Conservation (phyloP, 2,113 vertebrate species). For the Tylochromis polylepis region DNA sequence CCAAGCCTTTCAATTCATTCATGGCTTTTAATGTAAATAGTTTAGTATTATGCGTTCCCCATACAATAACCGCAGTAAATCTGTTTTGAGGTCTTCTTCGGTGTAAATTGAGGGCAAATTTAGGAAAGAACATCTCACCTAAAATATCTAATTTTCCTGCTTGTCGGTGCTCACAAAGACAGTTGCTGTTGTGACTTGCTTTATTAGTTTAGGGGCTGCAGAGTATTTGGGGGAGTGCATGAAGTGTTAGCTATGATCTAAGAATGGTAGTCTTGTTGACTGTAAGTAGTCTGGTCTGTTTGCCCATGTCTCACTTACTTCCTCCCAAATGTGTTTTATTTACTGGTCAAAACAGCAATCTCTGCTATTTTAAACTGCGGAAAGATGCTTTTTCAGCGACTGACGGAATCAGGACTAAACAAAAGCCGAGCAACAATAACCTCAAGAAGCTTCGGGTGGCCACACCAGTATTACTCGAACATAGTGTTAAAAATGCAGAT, state of each 20-base stretch:
- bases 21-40: slow-evolving; percentile 28
- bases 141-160: background rate
- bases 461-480: background rate
- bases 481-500: background rate
- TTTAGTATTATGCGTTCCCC: background rate
- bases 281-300: background rate
- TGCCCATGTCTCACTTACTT: background rate
- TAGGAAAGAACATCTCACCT: background rate
- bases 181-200: slow-evolving; percentile 8
- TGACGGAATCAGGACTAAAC: background rate
- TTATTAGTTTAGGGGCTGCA: slow-evolving; percentile 15
- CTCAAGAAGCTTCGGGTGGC: background rate
- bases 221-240: slow-evolving; percentile 13
- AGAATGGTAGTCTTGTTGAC: background rate
- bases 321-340: background rate
- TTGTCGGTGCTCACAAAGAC: slow-evolving; percentile 28
- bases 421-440: background rate
- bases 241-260: background rate
- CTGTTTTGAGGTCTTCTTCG: slow-evolving; percentile 5
- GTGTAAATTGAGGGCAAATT: background rate
- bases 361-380: background rate
- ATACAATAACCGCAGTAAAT: slow-evolving; percentile 43
- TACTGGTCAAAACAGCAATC: background rate
- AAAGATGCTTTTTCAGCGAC: background rate
- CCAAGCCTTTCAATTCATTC: slow-evolving; percentile 55